Conservation (phyloP, 2,797 vertebrate genomes). For the Heteromormyrus szaboi region DNA sequence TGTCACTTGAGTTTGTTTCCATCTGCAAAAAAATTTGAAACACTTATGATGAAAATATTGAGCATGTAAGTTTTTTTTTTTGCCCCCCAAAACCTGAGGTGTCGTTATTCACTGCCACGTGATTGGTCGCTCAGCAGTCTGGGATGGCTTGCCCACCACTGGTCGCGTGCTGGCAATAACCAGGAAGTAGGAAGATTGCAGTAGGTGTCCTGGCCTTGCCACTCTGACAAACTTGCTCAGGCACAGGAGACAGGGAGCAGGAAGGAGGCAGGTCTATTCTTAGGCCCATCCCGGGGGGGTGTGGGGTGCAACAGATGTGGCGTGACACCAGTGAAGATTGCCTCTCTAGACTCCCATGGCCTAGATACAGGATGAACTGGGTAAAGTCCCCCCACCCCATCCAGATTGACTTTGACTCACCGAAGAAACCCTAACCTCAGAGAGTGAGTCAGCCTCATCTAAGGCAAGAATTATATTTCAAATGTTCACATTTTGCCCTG, state of each 20-base stretch:
- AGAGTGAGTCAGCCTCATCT: neutral
- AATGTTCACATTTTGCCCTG: neutral
- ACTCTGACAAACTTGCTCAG: neutral
- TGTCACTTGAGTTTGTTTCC: neutral
- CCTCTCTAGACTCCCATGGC: neutral
- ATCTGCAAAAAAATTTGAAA: neutral
- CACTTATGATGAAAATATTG: neutral
- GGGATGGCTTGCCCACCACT: neutral
- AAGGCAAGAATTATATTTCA: neutral
- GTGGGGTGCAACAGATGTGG: neutral
- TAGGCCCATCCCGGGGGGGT: neutral
- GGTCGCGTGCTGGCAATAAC: neutral
- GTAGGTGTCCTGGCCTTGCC: neutral
- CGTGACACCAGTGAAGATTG: neutral
- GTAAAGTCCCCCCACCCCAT: neutral
- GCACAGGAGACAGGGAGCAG: neutral
- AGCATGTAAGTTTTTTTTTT: neutral
- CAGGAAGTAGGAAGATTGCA: neutral
- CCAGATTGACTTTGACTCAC: constrained; percentile 4
- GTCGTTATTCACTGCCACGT: neutral
- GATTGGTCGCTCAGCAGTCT: neutral
- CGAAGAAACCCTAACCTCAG: neutral
- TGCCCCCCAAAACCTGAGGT: neutral
- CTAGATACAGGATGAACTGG: constrained; percentile 8
- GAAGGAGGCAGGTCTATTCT: constrained; percentile 6